phyloP scores from a whole-genome alignment of 2,888 invertebrate species.

The Coelinius sp. region DNA sequence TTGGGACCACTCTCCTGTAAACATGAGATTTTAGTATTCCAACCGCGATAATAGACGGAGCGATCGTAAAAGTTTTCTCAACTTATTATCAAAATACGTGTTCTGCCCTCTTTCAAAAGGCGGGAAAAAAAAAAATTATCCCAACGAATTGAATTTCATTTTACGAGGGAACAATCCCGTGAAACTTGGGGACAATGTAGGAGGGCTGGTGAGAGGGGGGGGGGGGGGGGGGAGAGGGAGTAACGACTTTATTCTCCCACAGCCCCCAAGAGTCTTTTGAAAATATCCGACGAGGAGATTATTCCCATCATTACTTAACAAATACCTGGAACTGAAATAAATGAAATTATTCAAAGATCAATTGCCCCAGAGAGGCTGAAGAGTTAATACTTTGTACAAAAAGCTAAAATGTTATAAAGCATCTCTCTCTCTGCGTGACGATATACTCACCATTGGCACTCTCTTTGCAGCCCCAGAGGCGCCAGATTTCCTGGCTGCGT shows the following conservation, averaged over 20 bases:
- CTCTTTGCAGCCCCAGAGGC: constrained; percentile 29
- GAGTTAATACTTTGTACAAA: background rate
- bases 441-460: constrained; percentile 22
- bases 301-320: constrained; percentile 18
- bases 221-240: background rate
- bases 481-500: constrained; percentile 37
- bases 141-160: constrained; percentile 47
- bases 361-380: constrained; percentile 2
- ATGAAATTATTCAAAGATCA: background rate
- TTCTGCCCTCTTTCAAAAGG: constrained; percentile 4
- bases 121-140: constrained; percentile 8
- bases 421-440: constrained; percentile 29
- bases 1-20: constrained; percentile 52
- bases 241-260: constrained; percentile 33
- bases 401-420: background rate
- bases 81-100: constrained; percentile 41
- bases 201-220: background rate
- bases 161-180: constrained; percentile 44
- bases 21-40: constrained; percentile 56
- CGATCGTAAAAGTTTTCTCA: constrained; percentile 59
- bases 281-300: constrained; percentile 13
- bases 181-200: constrained; percentile 23
- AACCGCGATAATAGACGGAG: constrained; percentile 38
- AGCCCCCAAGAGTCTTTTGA: background rate
- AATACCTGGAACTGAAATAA: background rate